Evolutionary conservation across 2,797 vertebrate genomes (phyloP).

Genomic region (Chelidonichthys spinosus): DNA sequence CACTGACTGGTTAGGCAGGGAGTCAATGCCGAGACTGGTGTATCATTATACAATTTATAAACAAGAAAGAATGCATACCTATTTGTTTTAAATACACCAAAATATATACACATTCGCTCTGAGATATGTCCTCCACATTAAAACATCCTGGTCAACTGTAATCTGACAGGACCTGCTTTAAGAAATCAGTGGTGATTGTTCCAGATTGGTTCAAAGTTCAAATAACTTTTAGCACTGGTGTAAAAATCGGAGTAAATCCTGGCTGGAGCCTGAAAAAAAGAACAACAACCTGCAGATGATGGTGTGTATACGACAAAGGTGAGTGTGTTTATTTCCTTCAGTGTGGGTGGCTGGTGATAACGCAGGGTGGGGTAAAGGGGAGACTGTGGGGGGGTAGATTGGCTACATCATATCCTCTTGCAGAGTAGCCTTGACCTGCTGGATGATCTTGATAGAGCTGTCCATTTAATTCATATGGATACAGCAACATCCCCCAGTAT

Average conservation of each 20-base stretch:
- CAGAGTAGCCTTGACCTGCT: slow-evolving; percentile 68
- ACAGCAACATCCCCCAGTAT: slow-evolving; percentile 60
- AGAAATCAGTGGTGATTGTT: background rate
- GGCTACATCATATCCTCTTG: slow-evolving; percentile 65
- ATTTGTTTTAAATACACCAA: background rate
- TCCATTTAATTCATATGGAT: slow-evolving; percentile 78
- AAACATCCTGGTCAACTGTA: background rate
- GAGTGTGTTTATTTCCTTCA: background rate
- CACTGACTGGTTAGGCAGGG: background rate
- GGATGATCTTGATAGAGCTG: slow-evolving; percentile 73
- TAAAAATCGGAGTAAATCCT: slow-evolving; percentile 19
- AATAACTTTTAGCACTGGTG: slow-evolving; percentile 7
- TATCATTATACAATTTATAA: slow-evolving; percentile 4
- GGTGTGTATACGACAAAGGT: slow-evolving; percentile 7
- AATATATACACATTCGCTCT: background rate
- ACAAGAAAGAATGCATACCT: background rate
- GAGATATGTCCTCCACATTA: background rate
- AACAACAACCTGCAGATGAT: slow-evolving; percentile 9
- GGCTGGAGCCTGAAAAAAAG: background rate
- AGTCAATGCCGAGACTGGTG: background rate
- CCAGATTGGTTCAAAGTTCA: slow-evolving; percentile 10
- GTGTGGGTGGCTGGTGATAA: slow-evolving; percentile 38
- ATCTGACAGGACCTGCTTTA: background rate
- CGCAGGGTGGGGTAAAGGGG: slow-evolving; percentile 12
- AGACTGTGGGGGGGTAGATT: slow-evolving; percentile 8